Base-by-base conservation (phyloP, 2,113 vertebrate species). In the Petrocephalus microphthalmus region DNA sequence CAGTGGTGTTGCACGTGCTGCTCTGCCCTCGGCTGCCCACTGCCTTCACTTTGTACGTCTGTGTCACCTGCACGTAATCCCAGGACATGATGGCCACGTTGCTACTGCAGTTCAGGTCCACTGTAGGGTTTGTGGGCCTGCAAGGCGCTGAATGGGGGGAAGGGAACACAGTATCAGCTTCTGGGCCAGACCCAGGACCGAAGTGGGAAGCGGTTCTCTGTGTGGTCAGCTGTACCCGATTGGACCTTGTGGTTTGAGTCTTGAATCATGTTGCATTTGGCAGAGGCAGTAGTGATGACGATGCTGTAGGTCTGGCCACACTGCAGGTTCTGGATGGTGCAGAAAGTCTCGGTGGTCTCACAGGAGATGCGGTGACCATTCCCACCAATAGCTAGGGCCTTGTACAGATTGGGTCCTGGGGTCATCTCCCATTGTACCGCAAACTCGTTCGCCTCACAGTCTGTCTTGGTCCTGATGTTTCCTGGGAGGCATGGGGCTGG, bases 401-500 rank as follows among this genome's bases (percentile, higher is more conserved):
- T 94, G 90, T 96, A 96, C 7, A 33, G 45, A 19, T 74, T 83
- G 0, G 51, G 37, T 0, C 88, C 91, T 0, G 37, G 1, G 84
- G 84, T 93, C 1, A 85, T 64, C 1, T 88, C 87, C 96, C 96
- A 96, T 83, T 91, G 88, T 56, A 96, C 94, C 0, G 85, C 90
- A n/a, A 95, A 91, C 53, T 91, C 86, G 90, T 95, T 94, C 84
- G 11, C 67, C 0, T 1, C 47, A 85, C 96, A 96, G 85, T 95
- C 64, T 81, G 95, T 84, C 1, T 89, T 33, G 2, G 94, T 94
- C 0, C 22, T 19, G 42, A 96, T 90, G 0, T 87, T 92, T 56
- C 92, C 91, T 20, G 95, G 95, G 47, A 95, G 89, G 88, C 96
- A 96, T 2, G 92, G 93, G 60, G 95, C 96, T 96, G 91, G 47